Percentiles rank a stretch among this genome's conserved stretches.
Evolutionary conservation across 2,797 vertebrate species (phyloP).

Genomic region (Luscinia luscinia): DNA sequence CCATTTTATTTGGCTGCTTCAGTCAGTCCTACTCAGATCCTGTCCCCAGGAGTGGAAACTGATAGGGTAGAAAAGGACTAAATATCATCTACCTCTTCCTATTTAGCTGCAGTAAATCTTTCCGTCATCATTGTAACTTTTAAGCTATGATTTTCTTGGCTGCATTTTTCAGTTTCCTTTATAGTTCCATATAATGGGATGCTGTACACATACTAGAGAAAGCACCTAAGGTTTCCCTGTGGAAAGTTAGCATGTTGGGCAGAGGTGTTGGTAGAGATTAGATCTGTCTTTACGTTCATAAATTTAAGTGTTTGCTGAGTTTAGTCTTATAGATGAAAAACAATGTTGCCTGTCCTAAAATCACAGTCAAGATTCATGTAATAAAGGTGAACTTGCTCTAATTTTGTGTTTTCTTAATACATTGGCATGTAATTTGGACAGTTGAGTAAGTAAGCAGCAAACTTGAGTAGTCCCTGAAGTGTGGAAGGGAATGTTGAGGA

Average conservation of each 20-base stretch:
- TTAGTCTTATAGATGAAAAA: not conserved
- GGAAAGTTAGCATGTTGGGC: not conserved
- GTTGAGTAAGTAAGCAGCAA: not conserved
- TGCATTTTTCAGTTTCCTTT: not conserved
- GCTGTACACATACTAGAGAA: not conserved
- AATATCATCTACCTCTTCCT: not conserved
- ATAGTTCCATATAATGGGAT: not conserved
- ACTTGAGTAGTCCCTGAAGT: not conserved
- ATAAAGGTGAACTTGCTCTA: not conserved
- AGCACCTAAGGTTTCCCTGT: not conserved
- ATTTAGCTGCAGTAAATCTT: not conserved
- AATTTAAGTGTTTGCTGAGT: not conserved
- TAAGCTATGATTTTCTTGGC: not conserved
- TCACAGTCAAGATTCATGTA: not conserved
- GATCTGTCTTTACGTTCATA: not conserved
- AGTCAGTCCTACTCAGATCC: not conserved
- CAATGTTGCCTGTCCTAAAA: not conserved
- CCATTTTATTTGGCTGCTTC: not conserved
- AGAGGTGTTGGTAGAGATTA: not conserved
- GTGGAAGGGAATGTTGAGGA: not conserved
- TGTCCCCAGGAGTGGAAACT: not conserved
- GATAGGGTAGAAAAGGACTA: not conserved
- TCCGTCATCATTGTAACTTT: not conserved
- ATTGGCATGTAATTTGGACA: not conserved
- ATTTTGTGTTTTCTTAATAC: not conserved